Base-by-base conservation (phyloP, 2,888 invertebrate genomes). In the Philereme transversata region DNA sequence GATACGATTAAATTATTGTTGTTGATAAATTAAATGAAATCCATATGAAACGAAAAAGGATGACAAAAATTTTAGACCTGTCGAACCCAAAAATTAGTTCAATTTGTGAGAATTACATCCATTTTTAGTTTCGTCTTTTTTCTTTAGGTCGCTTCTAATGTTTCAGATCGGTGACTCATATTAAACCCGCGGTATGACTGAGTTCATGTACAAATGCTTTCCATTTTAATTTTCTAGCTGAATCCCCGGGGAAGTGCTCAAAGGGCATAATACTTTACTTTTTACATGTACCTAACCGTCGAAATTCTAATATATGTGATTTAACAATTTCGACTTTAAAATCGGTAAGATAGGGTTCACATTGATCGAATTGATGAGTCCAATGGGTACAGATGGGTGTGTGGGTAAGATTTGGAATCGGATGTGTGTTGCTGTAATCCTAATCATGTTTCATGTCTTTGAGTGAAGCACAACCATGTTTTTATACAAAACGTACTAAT, bases 191-290 rank as follows among this genome's bases (percentile, higher is more conserved):
- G 62, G 62, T 64, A 59, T 62, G 55, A 60, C 67, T 62, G 62
- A 56, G 56, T 62, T 62, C 55, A 57, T 48, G 64, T 64, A 60
- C 60, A 57, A 60, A 62, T 64, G 46, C 43, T 57, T 59, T 54
- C 51, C 60, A 58, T 68, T 62, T 68, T 65, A 64, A 68, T 65
- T 68, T 68, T 64, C 56, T 64, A 60, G 48, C 33, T 51, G 56
- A 52, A 56, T 59, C 54, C 44, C 51, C 51, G 46, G 57, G 52
- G 51, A 40, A 55, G 50, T 52, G 55, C 57, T 69, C 69, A 67
- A 69, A 69, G 66, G 66, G 59, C 60, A 63, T 67, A 57, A 66
- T 64, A 62, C 56, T 58, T 60, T 64, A 59, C 58, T 61, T 51
- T 62, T 58, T 61, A 57, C 47, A 59, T 59, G 56, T 60, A n/a